These are phyloP conservation scores for Melanostoma mellinum DNA, from an alignment of 2,888 invertebrate species.

Conservation along the genomic window DNA sequence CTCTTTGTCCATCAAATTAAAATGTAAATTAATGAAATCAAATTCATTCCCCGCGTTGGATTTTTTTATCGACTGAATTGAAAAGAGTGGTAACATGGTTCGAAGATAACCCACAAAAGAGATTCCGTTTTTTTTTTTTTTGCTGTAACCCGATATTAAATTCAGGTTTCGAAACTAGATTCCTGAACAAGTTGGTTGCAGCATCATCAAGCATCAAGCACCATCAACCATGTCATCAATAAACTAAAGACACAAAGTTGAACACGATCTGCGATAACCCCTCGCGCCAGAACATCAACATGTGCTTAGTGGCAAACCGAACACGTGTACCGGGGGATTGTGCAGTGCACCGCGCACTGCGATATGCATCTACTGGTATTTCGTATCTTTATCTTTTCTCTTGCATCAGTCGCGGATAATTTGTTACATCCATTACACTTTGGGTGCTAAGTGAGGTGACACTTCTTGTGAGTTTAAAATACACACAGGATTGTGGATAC, in stretches of 20 bases:
- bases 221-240: not conserved
- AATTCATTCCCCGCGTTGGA: constrained; percentile 54
- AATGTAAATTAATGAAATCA: constrained; percentile 56
- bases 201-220: constrained; percentile 16
- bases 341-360: constrained; percentile 16
- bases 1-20: constrained; percentile 37
- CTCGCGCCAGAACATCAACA: constrained; percentile 50
- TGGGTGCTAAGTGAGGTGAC: constrained; percentile 44
- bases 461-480: constrained; percentile 30
- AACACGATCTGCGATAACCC: constrained; percentile 53
- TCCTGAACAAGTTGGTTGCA: not conserved
- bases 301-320: constrained; percentile 41
- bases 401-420: constrained; percentile 32
- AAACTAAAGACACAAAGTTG: constrained; percentile 27
- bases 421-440: constrained; percentile 44
- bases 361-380: constrained; percentile 8
- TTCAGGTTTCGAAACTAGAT: constrained; percentile 55
- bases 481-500: constrained; percentile 16
- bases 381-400: constrained; percentile 24
- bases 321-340: constrained; percentile 43
- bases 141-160: constrained; percentile 7
- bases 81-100: constrained; percentile 49
- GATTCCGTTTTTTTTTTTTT: not conserved
- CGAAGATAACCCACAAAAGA: constrained; percentile 35
- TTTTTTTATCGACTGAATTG: constrained; percentile 37